Base-by-base conservation (phyloP, 2,888 invertebrate genomes). In the Chloroclystis v-ata region DNA sequence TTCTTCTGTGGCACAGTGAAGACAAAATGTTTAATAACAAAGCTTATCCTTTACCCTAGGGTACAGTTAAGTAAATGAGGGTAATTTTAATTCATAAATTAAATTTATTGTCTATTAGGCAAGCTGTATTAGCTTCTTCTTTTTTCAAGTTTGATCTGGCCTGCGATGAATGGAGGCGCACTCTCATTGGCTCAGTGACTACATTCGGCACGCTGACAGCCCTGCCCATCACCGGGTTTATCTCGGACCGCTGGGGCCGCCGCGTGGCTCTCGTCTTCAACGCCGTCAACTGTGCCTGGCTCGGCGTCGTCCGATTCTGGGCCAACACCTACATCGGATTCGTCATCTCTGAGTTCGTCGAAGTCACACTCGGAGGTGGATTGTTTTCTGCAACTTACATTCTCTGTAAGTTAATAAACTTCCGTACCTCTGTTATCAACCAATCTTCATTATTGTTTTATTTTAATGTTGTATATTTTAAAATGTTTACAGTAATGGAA, bases 201-300 rank as follows among this genome's bases (percentile, higher is more conserved):
- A 93, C 91, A 60, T 76, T 92, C 35, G 94, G 93, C 1, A 92
- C 92, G 40, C 89, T 94, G 49, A 75, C 93, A 42, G 92, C 92
- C 6, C 78, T 93, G 46, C 92, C 92, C 0, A 76, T 93, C 48
- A 89, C 91, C 0, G 94, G 94, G 16, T 89, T 89, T 52, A 62
- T 94, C 26, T 93, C 94, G 0, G 94, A 94, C 72, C 90, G 83
- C 32, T 90, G 78, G 49, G 91, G 91, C 1, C 75, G 91, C 14
- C 77, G 89, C 30, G 68, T 86, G 12, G 81, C 90, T 1, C 73
- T 90, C 28, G 72, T 89, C 32, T 64, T 82, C 48, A 83, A 81
- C 51, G 78, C 89, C 25, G 78, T 82, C 56, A 73, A 83, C 52
- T 61, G 84, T 32, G 82, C 80, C 1, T 51, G 86, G 10, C 67